These are phyloP conservation scores for Fundulus diaphanus DNA, from an alignment of 2,797 vertebrate genomes.

Conservation along the genomic window DNA sequence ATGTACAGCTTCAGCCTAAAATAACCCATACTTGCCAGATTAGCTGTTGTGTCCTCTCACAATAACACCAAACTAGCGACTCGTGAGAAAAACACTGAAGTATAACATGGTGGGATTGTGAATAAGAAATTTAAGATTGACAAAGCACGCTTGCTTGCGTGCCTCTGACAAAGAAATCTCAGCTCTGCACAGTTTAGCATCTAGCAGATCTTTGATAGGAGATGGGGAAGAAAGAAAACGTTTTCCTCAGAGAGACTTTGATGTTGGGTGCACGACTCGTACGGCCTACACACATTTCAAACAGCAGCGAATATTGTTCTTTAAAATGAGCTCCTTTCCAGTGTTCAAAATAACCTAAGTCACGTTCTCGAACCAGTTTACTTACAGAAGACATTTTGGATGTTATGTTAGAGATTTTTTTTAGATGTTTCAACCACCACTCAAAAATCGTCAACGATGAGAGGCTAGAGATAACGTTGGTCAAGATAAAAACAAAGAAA, in stretches of 20 bases:
- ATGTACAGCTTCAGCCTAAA: too few species aligned
- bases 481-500: too few species aligned
- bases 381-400: neutral
- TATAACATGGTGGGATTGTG: constrained; percentile 66
- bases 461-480: too few species aligned
- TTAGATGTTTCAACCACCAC: neutral
- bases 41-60: constrained; percentile 62
- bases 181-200: constrained; percentile 21
- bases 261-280: constrained; percentile 7
- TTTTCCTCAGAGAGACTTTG: constrained; percentile 23
- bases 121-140: constrained; percentile 34
- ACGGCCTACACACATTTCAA: constrained; percentile 22
- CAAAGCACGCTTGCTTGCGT: constrained; percentile 56
- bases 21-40: constrained; percentile 34
- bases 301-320: constrained; percentile 20
- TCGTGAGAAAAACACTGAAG: constrained; percentile 44
- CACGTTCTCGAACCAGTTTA: neutral
- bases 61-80: constrained; percentile 66
- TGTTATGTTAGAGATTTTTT: neutral
- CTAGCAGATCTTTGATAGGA: constrained; percentile 40
- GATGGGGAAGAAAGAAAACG: constrained; percentile 17
- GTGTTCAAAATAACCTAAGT: neutral
- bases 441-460: too few species aligned
- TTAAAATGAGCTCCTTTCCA: constrained; percentile 9
- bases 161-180: constrained; percentile 53